Evolutionary conservation across 2,113 vertebrate genomes (phyloP).

Genomic region (Rafetus swinhoei): DNA sequence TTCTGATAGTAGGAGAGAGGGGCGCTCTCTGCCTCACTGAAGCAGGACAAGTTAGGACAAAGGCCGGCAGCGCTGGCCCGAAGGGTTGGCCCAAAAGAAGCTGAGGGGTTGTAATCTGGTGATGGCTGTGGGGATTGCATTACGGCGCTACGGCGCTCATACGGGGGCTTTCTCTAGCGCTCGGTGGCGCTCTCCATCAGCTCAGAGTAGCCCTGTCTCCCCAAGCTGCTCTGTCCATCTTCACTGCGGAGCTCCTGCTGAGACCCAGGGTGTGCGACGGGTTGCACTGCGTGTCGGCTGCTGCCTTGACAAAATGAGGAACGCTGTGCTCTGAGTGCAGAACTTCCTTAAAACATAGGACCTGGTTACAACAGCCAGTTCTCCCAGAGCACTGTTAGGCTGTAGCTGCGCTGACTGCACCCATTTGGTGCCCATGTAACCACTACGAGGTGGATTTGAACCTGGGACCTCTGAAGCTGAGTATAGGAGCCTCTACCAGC

Average conservation of each 20-base stretch:
- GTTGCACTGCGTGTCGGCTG: background rate
- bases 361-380: background rate
- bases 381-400: background rate
- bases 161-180: background rate
- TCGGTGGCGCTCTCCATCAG: background rate
- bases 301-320: background rate
- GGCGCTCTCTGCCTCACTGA: no score
- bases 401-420: accelerated
- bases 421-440: no score
- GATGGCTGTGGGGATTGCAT: background rate
- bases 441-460: no score
- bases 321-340: accelerated
- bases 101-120: background rate
- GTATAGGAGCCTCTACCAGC: no score
- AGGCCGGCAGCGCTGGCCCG: background rate
- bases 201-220: background rate
- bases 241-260: background rate
- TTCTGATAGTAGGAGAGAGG: background rate
- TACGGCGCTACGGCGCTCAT: background rate
- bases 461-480: no score
- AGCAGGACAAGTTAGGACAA: background rate
- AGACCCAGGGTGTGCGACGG: no score
- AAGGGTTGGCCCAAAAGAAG: background rate
- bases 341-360: background rate
- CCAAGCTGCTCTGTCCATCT: background rate